Evolutionary conservation across 1,140 invertebrate species (phyloP).

Genomic region (Zaprionus lachaisei): DNA sequence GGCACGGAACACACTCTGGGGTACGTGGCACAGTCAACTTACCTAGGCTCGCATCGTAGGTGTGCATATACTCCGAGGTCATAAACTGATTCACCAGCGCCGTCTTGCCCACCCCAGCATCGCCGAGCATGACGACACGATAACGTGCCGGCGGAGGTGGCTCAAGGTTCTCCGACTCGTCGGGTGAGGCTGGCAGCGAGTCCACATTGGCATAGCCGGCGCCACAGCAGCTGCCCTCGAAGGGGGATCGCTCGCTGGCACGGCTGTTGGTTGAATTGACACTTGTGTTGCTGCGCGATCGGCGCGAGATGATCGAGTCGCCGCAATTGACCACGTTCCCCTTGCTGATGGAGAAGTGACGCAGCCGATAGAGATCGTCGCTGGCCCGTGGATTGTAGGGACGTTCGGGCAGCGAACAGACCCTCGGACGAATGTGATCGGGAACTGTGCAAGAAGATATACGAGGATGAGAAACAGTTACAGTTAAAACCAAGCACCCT

Average conservation of each 20-base stretch:
- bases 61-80: slow-evolving; percentile 97
- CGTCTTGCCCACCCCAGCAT: slow-evolving; percentile 94
- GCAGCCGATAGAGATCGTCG: slow-evolving; percentile 93
- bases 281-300: slow-evolving; percentile 92
- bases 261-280: slow-evolving; percentile 92
- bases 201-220: slow-evolving; percentile 90
- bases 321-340: slow-evolving; percentile 94
- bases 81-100: slow-evolving; percentile 95
- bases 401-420: slow-evolving; percentile 93
- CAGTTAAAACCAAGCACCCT: no score
- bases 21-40: slow-evolving; percentile 76
- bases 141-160: slow-evolving; percentile 84
- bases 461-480: no score
- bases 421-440: slow-evolving; percentile 91
- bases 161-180: slow-evolving; percentile 85
- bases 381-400: slow-evolving; percentile 92
- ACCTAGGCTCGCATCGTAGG: slow-evolving; percentile 95
- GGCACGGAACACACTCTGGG: slow-evolving; percentile 20
- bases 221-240: slow-evolving; percentile 93
- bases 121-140: slow-evolving; percentile 92
- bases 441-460: slow-evolving; percentile 86
- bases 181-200: slow-evolving; percentile 87
- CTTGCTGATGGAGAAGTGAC: slow-evolving; percentile 95
- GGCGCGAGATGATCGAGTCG: slow-evolving; percentile 92
- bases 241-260: slow-evolving; percentile 91